These are phyloP conservation scores for Zaprionus vittiger DNA, from an alignment of 1,140 invertebrate genomes.

Conservation along the genomic window DNA sequence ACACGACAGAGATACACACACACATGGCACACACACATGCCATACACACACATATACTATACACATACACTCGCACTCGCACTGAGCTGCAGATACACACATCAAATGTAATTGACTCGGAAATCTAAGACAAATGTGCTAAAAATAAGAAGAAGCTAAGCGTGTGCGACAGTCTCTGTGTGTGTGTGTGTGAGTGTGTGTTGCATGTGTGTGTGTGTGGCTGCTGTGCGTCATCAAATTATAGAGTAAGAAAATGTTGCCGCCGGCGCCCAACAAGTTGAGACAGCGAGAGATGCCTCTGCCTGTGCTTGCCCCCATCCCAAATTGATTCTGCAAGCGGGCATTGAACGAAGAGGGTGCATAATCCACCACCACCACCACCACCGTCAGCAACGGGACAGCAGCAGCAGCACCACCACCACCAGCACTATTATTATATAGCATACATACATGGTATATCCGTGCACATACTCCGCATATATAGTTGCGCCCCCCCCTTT, in stretches of 20 bases:
- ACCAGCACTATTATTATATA: conserved; percentile 2
- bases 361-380: conserved; percentile 31
- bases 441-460: background rate
- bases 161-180: background rate
- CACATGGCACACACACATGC: conserved; percentile 15
- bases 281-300: conserved; percentile 9
- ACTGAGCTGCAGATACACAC: conserved; percentile 32
- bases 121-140: conserved; percentile 69
- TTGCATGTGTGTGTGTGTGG: conserved; percentile 21
- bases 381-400: conserved; percentile 1
- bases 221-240: conserved; percentile 51
- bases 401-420: conserved; percentile 1
- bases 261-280: conserved; percentile 44
- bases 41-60: background rate
- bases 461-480: background rate
- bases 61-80: conserved; percentile 21
- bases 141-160: conserved; percentile 47
- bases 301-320: background rate
- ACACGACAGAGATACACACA: conserved; percentile 12
- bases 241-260: conserved; percentile 31
- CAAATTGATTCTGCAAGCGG: conserved; percentile 27
- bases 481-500: conserved; percentile 5
- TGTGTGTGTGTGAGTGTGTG: conserved; percentile 12
- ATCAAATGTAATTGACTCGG: conserved; percentile 75
- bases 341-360: conserved; percentile 18